Conservation (phyloP, 2,113 vertebrate species). For the Ailuropoda melanoleuca region DNA sequence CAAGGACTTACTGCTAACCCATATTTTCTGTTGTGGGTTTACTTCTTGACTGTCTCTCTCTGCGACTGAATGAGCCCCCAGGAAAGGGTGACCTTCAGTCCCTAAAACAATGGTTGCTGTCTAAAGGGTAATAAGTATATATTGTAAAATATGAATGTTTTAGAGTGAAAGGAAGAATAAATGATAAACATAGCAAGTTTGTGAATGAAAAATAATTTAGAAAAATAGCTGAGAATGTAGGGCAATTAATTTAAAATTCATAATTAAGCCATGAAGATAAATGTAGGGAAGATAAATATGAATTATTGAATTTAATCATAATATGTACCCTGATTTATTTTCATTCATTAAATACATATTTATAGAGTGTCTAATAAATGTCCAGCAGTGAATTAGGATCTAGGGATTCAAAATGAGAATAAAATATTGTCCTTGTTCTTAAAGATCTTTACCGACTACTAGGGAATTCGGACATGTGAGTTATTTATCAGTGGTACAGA, state of each 20-base stretch:
- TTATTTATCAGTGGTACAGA: neutral
- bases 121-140: neutral
- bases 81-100: neutral
- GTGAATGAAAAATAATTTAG: neutral
- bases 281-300: neutral
- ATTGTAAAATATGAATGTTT: neutral
- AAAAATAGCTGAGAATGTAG: neutral
- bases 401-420: neutral
- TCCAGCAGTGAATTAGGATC: neutral
- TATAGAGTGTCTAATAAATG: neutral
- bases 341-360: conserved; percentile 13
- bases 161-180: neutral
- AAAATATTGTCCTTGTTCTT: neutral
- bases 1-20: neutral
- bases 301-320: conserved; percentile 6
- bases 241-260: neutral
- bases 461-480: neutral
- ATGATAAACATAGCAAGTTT: neutral
- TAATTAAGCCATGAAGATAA: neutral
- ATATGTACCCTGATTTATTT: neutral
- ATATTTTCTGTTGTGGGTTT: neutral
- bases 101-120: neutral
- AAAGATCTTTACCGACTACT: neutral
- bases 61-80: neutral
- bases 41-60: neutral